These are phyloP conservation scores for Melipona beecheii DNA, from an alignment of 2,888 invertebrate genomes.

Conservation along the genomic window DNA sequence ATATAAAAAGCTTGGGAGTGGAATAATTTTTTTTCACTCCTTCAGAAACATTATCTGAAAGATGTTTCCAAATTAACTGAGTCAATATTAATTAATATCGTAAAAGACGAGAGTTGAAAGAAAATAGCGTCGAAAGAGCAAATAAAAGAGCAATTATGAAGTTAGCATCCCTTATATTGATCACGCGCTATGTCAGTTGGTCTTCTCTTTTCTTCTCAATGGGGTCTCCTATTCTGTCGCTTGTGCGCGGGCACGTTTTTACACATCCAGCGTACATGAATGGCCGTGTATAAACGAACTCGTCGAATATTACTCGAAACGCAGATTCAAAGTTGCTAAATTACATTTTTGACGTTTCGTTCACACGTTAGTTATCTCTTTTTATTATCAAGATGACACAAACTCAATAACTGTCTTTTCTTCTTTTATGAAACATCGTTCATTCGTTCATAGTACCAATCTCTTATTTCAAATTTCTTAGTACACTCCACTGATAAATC, in stretches of 20 bases:
- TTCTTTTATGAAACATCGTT: neutral
- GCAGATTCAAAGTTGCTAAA: neutral
- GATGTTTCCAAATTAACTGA: slow-evolving; percentile 10
- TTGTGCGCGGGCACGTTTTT: slow-evolving; percentile 49
- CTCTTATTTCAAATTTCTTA: neutral
- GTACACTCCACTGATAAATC: neutral
- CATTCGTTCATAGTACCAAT: neutral
- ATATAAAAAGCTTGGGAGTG: neutral
- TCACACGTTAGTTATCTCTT: neutral
- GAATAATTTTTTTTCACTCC: neutral
- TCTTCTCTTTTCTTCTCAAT: slow-evolving; percentile 35
- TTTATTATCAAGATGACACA: neutral
- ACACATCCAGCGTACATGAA: slow-evolving; percentile 8
- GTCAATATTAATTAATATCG: slow-evolving; percentile 10
- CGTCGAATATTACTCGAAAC: neutral
- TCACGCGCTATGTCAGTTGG: slow-evolving; percentile 55
- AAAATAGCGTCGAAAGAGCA: slow-evolving; percentile 28
- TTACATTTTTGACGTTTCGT: neutral
- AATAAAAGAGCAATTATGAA: slow-evolving; percentile 42
- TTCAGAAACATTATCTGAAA: neutral
- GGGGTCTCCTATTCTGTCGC: slow-evolving; percentile 31
- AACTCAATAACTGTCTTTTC: neutral
- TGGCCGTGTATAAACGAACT: neutral
- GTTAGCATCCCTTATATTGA: slow-evolving; percentile 71
- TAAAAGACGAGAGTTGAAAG: slow-evolving; percentile 36